Evolutionary conservation across 2,888 invertebrate genomes (phyloP).

Genomic region (Calameuta filiformis): DNA sequence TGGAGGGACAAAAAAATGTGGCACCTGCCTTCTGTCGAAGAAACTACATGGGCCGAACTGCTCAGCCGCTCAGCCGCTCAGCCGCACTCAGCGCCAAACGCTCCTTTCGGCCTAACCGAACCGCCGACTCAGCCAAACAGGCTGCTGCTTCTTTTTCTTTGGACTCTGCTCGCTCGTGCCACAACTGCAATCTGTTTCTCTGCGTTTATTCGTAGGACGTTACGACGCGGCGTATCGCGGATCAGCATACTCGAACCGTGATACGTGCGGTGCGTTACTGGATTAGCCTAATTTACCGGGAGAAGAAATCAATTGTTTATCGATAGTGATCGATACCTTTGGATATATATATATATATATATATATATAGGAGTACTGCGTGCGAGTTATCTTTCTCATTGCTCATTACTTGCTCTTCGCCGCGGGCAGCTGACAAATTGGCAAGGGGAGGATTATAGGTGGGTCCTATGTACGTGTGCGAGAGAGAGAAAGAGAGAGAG

Average conservation of each 20-base stretch:
- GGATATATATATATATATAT: background rate
- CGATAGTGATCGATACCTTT: no score
- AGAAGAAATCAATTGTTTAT: no score
- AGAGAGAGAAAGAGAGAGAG: background rate
- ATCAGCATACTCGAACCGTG: no score
- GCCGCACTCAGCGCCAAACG: no score
- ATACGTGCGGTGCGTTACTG: no score
- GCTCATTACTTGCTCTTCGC: slow-evolving; percentile 7
- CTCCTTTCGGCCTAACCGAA: slow-evolving; percentile 33
- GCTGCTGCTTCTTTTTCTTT: slow-evolving; percentile 8
- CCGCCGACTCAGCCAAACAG: slow-evolving; percentile 31
- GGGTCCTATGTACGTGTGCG: no score
- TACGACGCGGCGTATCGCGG: no score
- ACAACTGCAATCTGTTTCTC: slow-evolving; percentile 57
- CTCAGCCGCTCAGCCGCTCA: no score
- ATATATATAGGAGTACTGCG: background rate
- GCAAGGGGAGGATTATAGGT: background rate
- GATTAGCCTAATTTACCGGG: no score
- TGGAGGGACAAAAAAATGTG: slow-evolving; percentile 48
- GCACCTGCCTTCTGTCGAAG: slow-evolving; percentile 54
- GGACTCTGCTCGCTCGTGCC: slow-evolving; percentile 44
- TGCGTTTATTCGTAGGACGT: slow-evolving; percentile 29
- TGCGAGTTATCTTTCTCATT: slow-evolving; percentile 20
- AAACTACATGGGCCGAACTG: no score
- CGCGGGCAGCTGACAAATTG: slow-evolving; percentile 1